Evolutionary conservation across 1,140 invertebrate genomes (phyloP), one percentile per base, ranked within the genome.

Genomic region (Chironomus tepperi): DNA sequence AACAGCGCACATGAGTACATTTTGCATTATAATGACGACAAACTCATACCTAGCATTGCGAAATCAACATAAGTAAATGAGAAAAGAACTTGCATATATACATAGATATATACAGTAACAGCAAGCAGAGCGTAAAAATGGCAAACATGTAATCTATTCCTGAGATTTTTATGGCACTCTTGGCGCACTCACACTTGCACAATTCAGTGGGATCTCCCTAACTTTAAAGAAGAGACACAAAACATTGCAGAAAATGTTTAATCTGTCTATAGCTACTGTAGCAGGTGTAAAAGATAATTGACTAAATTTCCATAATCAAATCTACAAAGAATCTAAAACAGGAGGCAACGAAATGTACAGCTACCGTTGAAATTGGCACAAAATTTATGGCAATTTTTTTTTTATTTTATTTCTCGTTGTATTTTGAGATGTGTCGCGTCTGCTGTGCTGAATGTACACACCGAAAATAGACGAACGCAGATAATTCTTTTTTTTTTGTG

Each of bases 281-380:
- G 65, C 65, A 70, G 65, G 65, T 70, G 65, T 70, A 70, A 70
- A 70, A 70, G 65, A 70, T 70, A 70, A 70, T 70, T 70, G 65
- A 70, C 65, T 70, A 16, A 70, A 70, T 70, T 70, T 70, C 65
- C 65, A 70, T 70, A 70, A 70, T 70, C 65, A 70, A 70, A 70
- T 70, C 18, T 57, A n/a, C 18, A 0, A 5, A 16, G 18, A 70
- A 70, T 70, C 65, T 70, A 70, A 70, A n/a, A 8, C 3, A 70
- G 7, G 18, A 18, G 24, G 24, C 24, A 34, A 5, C 5, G 24
- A 34, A 34, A 34, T 34, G 5, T 34, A 34, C 24, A 34, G 24
- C 5, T 34, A 34, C n/a, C 47, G 10, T n/a, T 12, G 47, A 57
- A n/a, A 12, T n/a, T 12, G 15, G 12, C 15, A 12, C 47, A 57